Conservation (phyloP, 2,888 invertebrate genomes). For the Netelia virgata region DNA sequence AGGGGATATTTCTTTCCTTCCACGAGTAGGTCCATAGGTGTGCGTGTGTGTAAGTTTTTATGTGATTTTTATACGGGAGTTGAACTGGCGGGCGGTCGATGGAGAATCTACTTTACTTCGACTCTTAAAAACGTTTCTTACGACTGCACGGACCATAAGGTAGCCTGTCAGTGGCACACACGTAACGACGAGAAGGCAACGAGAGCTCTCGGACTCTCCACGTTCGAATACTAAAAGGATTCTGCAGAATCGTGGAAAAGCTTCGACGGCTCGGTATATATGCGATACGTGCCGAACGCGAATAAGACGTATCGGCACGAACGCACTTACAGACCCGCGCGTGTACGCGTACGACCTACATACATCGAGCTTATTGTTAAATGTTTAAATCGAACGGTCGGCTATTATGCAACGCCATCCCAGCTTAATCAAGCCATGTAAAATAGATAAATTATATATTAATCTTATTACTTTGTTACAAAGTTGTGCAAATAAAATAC, state of each 20-base stretch:
- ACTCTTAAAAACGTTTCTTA: conserved; percentile 65
- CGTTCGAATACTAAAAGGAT: conserved; percentile 15
- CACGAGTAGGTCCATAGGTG: conserved; percentile 1
- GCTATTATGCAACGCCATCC: too few species aligned
- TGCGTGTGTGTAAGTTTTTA: conserved; percentile 47
- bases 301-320: not conserved
- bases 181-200: conserved; percentile 31
- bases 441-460: too few species aligned
- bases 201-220: conserved; percentile 5
- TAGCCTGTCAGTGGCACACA: conserved; percentile 58
- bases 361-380: conserved; percentile 7
- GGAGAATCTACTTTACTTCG: conserved; percentile 53
- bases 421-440: too few species aligned
- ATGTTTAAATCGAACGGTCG: too few species aligned
- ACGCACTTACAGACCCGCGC: not conserved
- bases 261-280: not conserved
- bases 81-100: conserved; percentile 42
- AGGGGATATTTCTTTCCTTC: conserved; percentile 53
- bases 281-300: conserved; percentile 22
- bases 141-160: conserved; percentile 57
- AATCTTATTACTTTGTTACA: too few species aligned
- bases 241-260: conserved; percentile 35
- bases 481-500: too few species aligned
- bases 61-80: conserved; percentile 65
- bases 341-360: not conserved